Evolutionary conservation across 1,140 invertebrate genomes (phyloP).

Genomic region (Scaptomyza graminum): DNA sequence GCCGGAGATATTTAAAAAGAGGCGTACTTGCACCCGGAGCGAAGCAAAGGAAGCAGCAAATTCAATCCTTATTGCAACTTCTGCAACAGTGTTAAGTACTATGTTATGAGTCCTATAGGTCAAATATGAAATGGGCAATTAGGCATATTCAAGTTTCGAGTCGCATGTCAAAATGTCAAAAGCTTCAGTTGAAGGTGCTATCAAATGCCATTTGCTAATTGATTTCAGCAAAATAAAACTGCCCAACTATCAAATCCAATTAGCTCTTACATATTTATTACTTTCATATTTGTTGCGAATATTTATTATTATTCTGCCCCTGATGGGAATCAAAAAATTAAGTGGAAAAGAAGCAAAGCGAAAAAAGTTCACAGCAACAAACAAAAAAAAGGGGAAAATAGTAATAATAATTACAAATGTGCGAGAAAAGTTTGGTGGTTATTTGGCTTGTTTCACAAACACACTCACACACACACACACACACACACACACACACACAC

Average conservation of each 20-base stretch:
- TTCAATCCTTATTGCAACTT: no score
- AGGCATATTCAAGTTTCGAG: no score
- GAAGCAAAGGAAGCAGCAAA: no score
- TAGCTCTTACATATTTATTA: not conserved
- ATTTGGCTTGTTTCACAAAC: not conserved
- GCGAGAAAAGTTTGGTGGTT: not conserved
- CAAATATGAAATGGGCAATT: no score
- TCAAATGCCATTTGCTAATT: no score
- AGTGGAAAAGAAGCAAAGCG: not conserved
- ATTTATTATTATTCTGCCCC: not conserved
- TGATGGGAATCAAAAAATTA: not conserved
- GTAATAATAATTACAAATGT: constrained; percentile 2
- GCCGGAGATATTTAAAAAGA: no score
- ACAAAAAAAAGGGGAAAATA: not conserved
- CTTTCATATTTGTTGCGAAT: no score
- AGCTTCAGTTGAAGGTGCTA: no score
- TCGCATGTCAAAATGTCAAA: no score
- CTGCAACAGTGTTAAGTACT: no score
- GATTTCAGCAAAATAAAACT: not conserved
- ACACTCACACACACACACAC: not conserved
- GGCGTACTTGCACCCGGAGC: no score
- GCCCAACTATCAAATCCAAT: not conserved
- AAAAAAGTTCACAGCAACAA: not conserved
- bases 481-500: not conserved
- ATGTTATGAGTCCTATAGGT: no score